These are phyloP conservation scores for Pampus argenteus DNA, from an alignment of 2,797 vertebrate species.

Conservation along the genomic window DNA sequence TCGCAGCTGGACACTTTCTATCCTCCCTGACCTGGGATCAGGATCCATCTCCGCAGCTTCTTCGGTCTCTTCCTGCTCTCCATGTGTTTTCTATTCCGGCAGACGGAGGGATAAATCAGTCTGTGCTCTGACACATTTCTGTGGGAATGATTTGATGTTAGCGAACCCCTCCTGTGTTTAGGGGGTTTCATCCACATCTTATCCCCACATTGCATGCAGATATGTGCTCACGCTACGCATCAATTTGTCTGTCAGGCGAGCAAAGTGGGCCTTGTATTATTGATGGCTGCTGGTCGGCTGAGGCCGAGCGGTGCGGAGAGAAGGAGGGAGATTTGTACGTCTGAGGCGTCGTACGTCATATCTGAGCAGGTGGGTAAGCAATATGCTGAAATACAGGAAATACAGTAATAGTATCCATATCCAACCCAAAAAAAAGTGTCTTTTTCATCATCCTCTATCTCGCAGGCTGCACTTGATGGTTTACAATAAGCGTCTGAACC, in stretches of 20 bases:
- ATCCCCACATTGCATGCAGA: slow-evolving; percentile 47
- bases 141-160: slow-evolving; percentile 33
- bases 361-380: slow-evolving; percentile 24
- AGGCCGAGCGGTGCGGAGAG: slow-evolving; percentile 14
- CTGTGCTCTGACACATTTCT: slow-evolving; percentile 23
- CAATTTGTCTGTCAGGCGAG: slow-evolving; percentile 51
- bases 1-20: slow-evolving; percentile 57
- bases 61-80: neutral
- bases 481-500: slow-evolving; percentile 3
- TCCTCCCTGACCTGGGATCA: slow-evolving; percentile 36
- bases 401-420: slow-evolving; percentile 22
- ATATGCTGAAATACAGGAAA: slow-evolving; percentile 3
- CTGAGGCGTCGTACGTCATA: slow-evolving; percentile 10
- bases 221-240: slow-evolving; percentile 32
- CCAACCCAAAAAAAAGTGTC: neutral
- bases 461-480: neutral
- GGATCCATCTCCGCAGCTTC: slow-evolving; percentile 10
- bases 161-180: slow-evolving; percentile 39
- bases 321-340: slow-evolving; percentile 3
- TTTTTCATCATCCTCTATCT: neutral
- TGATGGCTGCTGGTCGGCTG: slow-evolving; percentile 32
- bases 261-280: slow-evolving; percentile 50
- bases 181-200: slow-evolving; percentile 43
- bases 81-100: slow-evolving; percentile 58
- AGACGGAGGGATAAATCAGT: slow-evolving; percentile 56